Evolutionary conservation across 2,888 invertebrate genomes (phyloP).

Genomic region (Diloba caeruleocephala): DNA sequence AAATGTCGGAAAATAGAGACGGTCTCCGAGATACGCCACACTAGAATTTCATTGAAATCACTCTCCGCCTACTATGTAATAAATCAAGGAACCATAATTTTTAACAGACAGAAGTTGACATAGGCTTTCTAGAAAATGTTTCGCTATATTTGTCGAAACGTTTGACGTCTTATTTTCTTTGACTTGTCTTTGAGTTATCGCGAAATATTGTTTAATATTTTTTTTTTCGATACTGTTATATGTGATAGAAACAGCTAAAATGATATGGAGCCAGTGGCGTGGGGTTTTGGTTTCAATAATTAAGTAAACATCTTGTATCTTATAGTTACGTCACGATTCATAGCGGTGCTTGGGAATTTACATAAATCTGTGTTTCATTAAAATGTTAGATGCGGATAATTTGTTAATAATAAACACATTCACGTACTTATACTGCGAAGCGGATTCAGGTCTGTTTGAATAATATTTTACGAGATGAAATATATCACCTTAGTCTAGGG

Average conservation of each 20-base stretch:
- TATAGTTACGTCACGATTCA: conserved; percentile 46
- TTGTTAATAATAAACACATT: conserved; percentile 54
- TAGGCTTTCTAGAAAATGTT: conserved; percentile 16
- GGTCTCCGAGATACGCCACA: conserved; percentile 44
- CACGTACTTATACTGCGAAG: conserved; percentile 44
- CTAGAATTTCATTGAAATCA: conserved; percentile 46
- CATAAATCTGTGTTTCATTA: conserved; percentile 55
- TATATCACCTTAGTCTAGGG: conserved; percentile 12
- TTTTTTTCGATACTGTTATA: conserved; percentile 23
- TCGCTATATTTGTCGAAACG: conserved; percentile 13
- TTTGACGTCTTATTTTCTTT: conserved; percentile 32
- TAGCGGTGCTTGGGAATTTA: conserved; percentile 44
- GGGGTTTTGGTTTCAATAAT: conserved; percentile 32
- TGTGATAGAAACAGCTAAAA: conserved; percentile 6
- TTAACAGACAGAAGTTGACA: conserved; percentile 25
- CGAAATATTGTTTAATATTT: conserved; percentile 37
- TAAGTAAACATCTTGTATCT: conserved; percentile 51
- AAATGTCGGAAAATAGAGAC: conserved; percentile 68
- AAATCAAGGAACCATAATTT: conserved; percentile 35
- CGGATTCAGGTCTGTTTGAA: conserved; percentile 37
- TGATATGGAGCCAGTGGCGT: conserved; percentile 2
- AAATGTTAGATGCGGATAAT: conserved; percentile 46
- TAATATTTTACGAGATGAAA: conserved; percentile 33
- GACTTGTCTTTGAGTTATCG: conserved; percentile 24
- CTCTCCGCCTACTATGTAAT: conserved; percentile 30